Evolutionary conservation across 2,797 vertebrate species (phyloP).

Genomic region (Enteromius anoplus): DNA sequence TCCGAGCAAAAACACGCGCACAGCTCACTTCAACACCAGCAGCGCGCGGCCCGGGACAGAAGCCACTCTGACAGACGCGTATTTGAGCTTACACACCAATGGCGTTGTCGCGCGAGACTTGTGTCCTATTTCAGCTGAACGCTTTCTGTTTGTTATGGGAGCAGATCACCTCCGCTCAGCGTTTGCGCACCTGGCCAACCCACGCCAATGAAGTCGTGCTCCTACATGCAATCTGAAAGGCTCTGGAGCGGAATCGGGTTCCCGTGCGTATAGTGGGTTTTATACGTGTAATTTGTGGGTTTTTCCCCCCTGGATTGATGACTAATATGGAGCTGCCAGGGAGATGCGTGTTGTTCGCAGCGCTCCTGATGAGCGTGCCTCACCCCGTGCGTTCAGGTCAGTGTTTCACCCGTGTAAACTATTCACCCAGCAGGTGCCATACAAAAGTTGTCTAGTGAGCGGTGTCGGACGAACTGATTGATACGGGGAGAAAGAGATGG

Average conservation of each 20-base stretch:
- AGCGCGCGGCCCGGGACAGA: background rate
- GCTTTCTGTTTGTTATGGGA: constrained; percentile 40
- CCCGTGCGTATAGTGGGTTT: constrained; percentile 5
- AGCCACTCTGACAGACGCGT: background rate
- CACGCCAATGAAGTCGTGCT: constrained; percentile 55
- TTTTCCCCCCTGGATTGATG: background rate
- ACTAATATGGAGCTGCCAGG: constrained; percentile 31
- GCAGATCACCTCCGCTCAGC: constrained; percentile 40
- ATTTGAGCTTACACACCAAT: constrained; percentile 6
- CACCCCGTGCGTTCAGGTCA: constrained; percentile 56
- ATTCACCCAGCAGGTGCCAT: constrained; percentile 18
- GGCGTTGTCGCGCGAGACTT: constrained; percentile 37
- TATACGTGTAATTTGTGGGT: background rate
- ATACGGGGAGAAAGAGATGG: background rate
- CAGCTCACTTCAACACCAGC: background rate
- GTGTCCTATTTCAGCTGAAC: constrained; percentile 35
- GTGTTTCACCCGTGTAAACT: constrained; percentile 39
- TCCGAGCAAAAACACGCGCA: background rate
- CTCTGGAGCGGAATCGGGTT: constrained; percentile 40
- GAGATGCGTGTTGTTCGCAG: constrained; percentile 45
- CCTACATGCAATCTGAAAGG: constrained; percentile 49
- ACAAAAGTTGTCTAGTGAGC: background rate
- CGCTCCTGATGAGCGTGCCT: constrained; percentile 41
- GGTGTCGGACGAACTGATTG: background rate
- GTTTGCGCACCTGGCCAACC: constrained; percentile 54